A percentile compares a stretch with the other conserved stretches of the same genome.
These are phyloP conservation scores for Cardinalis cardinalis DNA, from an alignment of 2,113 vertebrate genomes.

Conservation along the genomic window DNA sequence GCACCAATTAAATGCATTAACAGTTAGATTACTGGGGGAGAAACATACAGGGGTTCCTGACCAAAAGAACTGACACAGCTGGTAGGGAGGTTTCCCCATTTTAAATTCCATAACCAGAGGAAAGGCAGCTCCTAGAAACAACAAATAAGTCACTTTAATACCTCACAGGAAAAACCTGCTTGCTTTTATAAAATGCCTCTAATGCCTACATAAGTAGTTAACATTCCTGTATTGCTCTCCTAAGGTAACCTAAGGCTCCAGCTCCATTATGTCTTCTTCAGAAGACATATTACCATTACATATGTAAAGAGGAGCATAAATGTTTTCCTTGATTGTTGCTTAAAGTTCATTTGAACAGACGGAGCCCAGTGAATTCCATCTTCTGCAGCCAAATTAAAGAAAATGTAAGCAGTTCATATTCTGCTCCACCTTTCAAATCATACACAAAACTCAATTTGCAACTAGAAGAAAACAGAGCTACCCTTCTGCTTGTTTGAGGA, in stretches of 20 bases:
- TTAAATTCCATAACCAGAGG: constrained; percentile 4
- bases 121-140: constrained; percentile 28
- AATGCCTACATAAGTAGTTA: constrained; percentile 15
- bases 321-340: constrained; percentile 69
- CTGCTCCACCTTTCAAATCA: constrained; percentile 66
- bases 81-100: background rate
- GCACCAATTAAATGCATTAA: constrained; percentile 68
- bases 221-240: constrained; percentile 32
- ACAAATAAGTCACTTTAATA: constrained; percentile 39
- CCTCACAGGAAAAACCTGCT: constrained; percentile 9
- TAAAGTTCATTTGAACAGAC: constrained; percentile 76
- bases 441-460: constrained; percentile 39
- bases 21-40: constrained; percentile 43
- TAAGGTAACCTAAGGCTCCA: constrained; percentile 24
- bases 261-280: constrained; percentile 41
- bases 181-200: constrained; percentile 46
- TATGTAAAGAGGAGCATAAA: constrained; percentile 58
- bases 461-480: constrained; percentile 13
- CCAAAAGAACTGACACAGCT: constrained; percentile 42
- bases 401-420: constrained; percentile 66
- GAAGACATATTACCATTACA: constrained; percentile 47
- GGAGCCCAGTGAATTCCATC: constrained; percentile 62
- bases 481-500: constrained; percentile 9
- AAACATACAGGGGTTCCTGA: constrained; percentile 21
- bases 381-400: constrained; percentile 68